Conservation (phyloP, 2,888 invertebrate species). For the Patella ulyssiponensis region DNA sequence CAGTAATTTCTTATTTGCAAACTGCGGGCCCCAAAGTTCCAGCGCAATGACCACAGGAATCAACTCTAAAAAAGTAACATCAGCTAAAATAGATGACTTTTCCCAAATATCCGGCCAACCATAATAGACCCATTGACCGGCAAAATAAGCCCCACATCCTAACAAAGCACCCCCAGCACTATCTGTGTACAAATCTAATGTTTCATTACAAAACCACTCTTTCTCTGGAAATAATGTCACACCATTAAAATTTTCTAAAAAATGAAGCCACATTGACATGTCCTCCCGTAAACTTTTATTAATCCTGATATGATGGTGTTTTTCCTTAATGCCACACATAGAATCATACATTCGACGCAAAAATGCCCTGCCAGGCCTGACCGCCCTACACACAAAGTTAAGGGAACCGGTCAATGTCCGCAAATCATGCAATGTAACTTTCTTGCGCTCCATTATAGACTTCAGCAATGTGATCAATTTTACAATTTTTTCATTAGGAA, state of each 20-base stretch:
- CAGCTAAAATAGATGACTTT: constrained; percentile 10
- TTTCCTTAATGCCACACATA: neutral
- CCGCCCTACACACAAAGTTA: no score
- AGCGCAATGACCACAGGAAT: constrained; percentile 18
- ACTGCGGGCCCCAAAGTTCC: neutral
- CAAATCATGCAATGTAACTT: no score
- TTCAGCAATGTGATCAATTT: no score
- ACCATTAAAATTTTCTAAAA: neutral
- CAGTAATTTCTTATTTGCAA: constrained; percentile 22
- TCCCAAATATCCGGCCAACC: constrained; percentile 25
- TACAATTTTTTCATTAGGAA: no score
- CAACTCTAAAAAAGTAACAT: constrained; percentile 23
- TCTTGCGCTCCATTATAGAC: no score
- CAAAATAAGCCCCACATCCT: constrained; percentile 26
- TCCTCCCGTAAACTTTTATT: neutral
- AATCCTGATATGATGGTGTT: neutral
- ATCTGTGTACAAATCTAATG: neutral
- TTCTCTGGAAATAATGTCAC: neutral
- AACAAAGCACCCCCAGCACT: constrained; percentile 21
- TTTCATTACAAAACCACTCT: neutral
- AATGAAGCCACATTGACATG: neutral
- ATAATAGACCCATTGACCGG: constrained; percentile 20
- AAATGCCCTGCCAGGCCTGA: no score
- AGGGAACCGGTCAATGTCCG: no score
- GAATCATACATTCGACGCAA: no score